Conservation (phyloP, 2,113 vertebrate species). For the Psilopsiagon aurifrons region DNA sequence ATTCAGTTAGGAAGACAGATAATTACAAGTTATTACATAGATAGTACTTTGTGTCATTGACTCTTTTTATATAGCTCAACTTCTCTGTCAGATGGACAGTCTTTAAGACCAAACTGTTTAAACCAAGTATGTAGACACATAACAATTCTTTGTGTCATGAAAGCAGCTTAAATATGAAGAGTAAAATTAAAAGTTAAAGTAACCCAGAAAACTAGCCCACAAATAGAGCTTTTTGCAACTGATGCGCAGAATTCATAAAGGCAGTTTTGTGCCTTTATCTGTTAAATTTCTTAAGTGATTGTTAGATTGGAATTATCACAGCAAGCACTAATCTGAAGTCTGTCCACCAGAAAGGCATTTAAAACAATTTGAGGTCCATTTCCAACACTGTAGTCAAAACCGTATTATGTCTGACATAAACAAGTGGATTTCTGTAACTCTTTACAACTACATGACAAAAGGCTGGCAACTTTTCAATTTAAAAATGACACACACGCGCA, state of each 20-base stretch:
- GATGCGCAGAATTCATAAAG: not conserved
- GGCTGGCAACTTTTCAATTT: not conserved
- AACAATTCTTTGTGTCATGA: not conserved
- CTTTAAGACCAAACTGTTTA: not conserved
- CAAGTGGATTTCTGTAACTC: not conserved
- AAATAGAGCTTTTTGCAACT: not conserved
- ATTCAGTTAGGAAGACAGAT: not conserved
- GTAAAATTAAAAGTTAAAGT: not conserved
- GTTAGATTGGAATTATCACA: not conserved
- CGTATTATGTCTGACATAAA: not conserved
- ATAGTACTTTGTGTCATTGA: not conserved
- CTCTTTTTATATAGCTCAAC: not conserved
- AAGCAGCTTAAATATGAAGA: not conserved
- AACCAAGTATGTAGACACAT: not conserved
- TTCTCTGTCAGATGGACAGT: not conserved
- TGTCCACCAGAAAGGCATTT: not conserved
- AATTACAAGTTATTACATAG: not conserved
- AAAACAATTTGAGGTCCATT: not conserved
- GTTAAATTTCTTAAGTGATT: not conserved
- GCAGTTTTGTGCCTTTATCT: not conserved
- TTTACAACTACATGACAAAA: not conserved
- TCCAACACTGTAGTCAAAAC: not conserved
- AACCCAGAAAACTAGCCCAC: not conserved
- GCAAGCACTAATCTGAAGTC: not conserved
- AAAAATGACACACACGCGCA: not conserved